Percentiles rank a stretch among this genome's conserved stretches.
phyloP scores from a whole-genome alignment of 2,797 vertebrate species.

The Masticophis lateralis region DNA sequence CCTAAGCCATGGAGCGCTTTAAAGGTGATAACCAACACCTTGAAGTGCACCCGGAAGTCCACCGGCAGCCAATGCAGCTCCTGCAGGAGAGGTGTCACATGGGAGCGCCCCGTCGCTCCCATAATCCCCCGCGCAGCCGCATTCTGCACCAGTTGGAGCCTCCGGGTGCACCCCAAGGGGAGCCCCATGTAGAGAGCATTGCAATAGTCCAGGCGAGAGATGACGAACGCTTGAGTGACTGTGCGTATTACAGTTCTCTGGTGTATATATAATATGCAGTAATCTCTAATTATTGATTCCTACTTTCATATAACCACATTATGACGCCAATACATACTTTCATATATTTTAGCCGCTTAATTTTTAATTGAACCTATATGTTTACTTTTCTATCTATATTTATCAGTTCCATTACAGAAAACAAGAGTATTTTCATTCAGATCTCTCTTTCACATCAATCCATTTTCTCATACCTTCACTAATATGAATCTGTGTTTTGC shows the following conservation, averaged over 20 bases:
- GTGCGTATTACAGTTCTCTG: not conserved
- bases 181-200: no score
- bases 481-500: not conserved
- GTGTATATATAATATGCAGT: not conserved
- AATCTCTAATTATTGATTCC: not conserved
- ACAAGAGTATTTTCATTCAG: not conserved
- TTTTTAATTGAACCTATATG: not conserved
- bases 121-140: no score
- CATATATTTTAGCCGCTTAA: not conserved
- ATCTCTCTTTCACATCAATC: not conserved
- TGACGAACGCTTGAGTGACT: no score
- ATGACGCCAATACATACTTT: not conserved
- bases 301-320: not conserved
- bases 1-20: no score
- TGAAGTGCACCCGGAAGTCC: no score
- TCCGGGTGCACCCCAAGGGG: no score
- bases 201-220: no score
- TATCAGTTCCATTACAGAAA: not conserved
- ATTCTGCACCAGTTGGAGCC: no score
- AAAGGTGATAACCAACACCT: no score
- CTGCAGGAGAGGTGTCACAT: no score
- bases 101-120: no score
- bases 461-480: not conserved
- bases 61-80: no score
- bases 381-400: not conserved